Conservation (phyloP, 2,888 invertebrate species). For the Clusia tigrina region DNA sequence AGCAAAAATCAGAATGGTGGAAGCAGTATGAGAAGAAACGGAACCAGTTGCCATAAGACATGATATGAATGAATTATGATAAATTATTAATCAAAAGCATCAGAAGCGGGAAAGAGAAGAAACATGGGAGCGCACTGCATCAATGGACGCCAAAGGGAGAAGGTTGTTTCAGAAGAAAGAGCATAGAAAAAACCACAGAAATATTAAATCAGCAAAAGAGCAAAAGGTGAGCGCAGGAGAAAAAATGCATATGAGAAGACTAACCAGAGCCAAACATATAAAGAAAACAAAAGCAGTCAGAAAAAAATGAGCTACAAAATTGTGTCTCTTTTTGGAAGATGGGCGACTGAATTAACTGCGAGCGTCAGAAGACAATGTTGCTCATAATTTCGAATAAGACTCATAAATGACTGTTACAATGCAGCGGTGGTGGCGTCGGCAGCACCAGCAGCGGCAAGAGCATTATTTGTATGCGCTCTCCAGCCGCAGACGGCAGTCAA, state of each 20-base stretch:
- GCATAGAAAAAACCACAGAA: too few species aligned
- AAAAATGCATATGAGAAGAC: constrained; percentile 26
- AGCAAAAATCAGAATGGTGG: constrained; percentile 39
- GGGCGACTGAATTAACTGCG: too few species aligned
- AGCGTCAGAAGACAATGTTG: constrained; percentile 27
- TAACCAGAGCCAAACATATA: constrained; percentile 33
- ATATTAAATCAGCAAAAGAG: constrained; percentile 16
- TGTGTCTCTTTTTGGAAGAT: too few species aligned
- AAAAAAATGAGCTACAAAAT: constrained; percentile 6
- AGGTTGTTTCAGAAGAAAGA: background rate
- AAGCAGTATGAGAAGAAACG: constrained; percentile 38
- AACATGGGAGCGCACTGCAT: constrained; percentile 10
- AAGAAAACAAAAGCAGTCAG: background rate
- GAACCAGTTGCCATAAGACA: constrained; percentile 48
- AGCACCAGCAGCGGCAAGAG: constrained; percentile 16
- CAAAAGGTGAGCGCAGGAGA: constrained; percentile 42
- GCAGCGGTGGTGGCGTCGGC: background rate
- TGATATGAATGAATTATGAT: constrained; percentile 60
- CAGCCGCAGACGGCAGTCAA: background rate
- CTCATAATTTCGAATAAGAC: constrained; percentile 23
- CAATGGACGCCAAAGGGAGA: constrained; percentile 21
- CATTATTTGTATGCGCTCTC: too few species aligned
- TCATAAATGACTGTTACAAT: constrained; percentile 15
- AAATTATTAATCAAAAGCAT: constrained; percentile 53
- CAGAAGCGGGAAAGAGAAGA: constrained; percentile 27